Conservation (phyloP, 2,797 vertebrate genomes). For the Rachycentron canadum region DNA sequence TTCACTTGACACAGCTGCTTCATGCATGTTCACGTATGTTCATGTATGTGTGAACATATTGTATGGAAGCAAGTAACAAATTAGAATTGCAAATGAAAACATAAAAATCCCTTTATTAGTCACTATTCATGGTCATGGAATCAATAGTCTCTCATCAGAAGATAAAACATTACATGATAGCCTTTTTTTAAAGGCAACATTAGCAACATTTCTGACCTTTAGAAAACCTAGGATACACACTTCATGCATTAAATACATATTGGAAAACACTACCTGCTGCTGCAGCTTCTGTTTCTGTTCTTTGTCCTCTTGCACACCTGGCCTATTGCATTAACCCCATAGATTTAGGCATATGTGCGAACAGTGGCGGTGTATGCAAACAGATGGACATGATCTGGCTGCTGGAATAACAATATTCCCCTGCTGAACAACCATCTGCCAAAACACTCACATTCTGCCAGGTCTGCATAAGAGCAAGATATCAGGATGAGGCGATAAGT, state of each 20-base stretch:
- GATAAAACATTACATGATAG: conserved; percentile 10
- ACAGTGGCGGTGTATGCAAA: conserved; percentile 24
- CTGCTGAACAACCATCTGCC: conserved; percentile 67
- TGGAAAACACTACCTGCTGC: neutral
- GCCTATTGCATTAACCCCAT: conserved; percentile 29
- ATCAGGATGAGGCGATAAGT: conserved; percentile 7
- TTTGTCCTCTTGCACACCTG: conserved; percentile 45
- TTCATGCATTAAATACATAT: neutral
- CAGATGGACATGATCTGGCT: conserved; percentile 64
- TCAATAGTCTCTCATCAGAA: conserved; percentile 12
- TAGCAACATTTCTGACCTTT: conserved; percentile 39
- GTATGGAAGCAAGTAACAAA: neutral
- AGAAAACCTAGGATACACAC: neutral
- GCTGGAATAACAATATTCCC: conserved; percentile 59
- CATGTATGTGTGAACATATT: neutral
- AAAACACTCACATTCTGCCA: conserved; percentile 37
- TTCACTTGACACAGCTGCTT: neutral
- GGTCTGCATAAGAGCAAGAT: conserved; percentile 20
- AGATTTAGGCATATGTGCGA: conserved; percentile 16
- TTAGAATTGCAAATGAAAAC: conserved; percentile 4
- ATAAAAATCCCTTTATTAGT: neutral
- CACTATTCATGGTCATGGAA: neutral
- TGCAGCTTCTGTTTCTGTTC: neutral
- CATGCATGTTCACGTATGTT: neutral
- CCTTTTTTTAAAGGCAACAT: conserved; percentile 22